A percentile compares a stretch with the other conserved stretches of the same genome.
Evolutionary conservation across 2,113 vertebrate species (phyloP).

Genomic region (Mesoclemmys tuberculata): DNA sequence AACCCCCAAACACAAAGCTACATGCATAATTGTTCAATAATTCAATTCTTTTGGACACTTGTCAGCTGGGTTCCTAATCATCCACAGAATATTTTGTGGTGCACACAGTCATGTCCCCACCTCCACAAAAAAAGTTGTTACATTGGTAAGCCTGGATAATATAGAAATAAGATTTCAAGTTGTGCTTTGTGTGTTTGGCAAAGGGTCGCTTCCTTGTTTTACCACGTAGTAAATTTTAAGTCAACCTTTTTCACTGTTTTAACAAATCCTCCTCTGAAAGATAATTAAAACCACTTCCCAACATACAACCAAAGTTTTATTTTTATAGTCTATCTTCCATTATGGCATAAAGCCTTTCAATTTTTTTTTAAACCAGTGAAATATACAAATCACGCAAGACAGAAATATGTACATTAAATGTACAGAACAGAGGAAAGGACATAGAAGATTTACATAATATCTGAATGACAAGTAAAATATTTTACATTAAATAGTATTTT

Average conservation of each 20-base stretch:
- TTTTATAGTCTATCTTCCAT: slow-evolving; percentile 87
- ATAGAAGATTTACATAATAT: slow-evolving; percentile 86
- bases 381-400: slow-evolving; percentile 88
- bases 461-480: slow-evolving; percentile 84
- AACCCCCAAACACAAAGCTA: slow-evolving; percentile 42
- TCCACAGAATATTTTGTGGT: slow-evolving; percentile 26
- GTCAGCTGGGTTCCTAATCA: neutral
- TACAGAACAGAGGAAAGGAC: slow-evolving; percentile 82
- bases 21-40: slow-evolving; percentile 27
- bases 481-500: slow-evolving; percentile 89
- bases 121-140: slow-evolving; percentile 25
- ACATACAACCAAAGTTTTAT: slow-evolving; percentile 86
- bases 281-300: slow-evolving; percentile 83
- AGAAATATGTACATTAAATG: slow-evolving; percentile 89
- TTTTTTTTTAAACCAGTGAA: slow-evolving; percentile 82
- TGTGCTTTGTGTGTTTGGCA: slow-evolving; percentile 47
- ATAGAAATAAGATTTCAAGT: slow-evolving; percentile 61
- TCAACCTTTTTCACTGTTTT: slow-evolving; percentile 58
- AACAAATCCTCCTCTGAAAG: slow-evolving; percentile 71
- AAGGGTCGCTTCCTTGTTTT: slow-evolving; percentile 51
- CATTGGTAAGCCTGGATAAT: slow-evolving; percentile 50
- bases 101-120: neutral
- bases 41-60: slow-evolving; percentile 7
- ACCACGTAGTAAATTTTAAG: slow-evolving; percentile 58
- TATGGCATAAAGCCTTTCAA: slow-evolving; percentile 79